phyloP scores from a whole-genome alignment of 2,113 vertebrate genomes.

The Microcebus jonahi region DNA sequence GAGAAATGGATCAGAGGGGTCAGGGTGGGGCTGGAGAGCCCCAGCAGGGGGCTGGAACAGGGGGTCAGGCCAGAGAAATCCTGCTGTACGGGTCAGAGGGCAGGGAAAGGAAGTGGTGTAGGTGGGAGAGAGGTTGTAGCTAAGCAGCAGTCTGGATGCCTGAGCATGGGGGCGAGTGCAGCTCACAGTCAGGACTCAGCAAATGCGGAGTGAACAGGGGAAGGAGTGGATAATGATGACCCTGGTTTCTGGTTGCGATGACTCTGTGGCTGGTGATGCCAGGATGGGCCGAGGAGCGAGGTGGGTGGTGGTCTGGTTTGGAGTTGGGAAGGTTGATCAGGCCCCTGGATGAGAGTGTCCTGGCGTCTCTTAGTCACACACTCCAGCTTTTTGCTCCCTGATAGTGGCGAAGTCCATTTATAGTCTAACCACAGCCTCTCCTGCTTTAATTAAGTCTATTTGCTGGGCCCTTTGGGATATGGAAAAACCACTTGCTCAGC shows the following conservation, averaged over 20 bases:
- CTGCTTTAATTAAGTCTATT: not conserved
- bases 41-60: not conserved
- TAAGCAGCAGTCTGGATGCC: not conserved
- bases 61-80: not conserved
- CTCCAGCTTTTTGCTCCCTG: not conserved
- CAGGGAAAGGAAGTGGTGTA: not conserved
- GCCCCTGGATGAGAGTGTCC: not conserved
- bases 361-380: not conserved
- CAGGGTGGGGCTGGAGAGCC: not conserved
- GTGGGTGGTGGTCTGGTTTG: not conserved
- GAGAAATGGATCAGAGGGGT: not conserved
- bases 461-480: slow-evolving; percentile 14
- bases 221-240: not conserved
- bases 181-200: not conserved
- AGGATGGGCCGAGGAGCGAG: not conserved
- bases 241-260: slow-evolving; percentile 9
- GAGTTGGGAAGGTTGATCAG: not conserved
- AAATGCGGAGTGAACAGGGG: rapidly evolving
- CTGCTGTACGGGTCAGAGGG: not conserved
- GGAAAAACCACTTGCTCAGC: slow-evolving; percentile 18
- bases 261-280: not conserved
- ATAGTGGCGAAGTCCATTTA: not conserved
- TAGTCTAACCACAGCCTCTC: not conserved
- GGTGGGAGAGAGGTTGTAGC: not conserved
- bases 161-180: rapidly evolving